Conservation (phyloP, 2,113 vertebrate genomes). For the Anthoscopus minutus region DNA sequence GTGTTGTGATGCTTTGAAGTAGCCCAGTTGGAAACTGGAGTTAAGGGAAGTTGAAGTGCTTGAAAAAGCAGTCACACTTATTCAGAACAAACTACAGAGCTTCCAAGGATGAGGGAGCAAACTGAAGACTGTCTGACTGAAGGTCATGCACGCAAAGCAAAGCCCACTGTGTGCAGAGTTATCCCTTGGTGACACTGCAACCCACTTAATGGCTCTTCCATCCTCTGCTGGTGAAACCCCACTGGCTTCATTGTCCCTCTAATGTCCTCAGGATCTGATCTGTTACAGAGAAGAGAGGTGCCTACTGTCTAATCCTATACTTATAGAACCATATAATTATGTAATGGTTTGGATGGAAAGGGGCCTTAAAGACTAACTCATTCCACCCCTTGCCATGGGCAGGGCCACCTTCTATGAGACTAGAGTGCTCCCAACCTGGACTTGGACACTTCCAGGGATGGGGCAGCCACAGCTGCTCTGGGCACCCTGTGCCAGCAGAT, state of each 20-base stretch:
- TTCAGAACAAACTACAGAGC: background rate
- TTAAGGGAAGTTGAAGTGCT: background rate
- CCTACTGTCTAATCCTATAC: background rate
- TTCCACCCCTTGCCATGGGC: background rate
- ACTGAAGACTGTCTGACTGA: background rate
- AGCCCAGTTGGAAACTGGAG: background rate
- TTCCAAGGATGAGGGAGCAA: background rate
- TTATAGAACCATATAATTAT: background rate
- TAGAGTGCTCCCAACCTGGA: background rate
- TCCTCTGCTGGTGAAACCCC: background rate
- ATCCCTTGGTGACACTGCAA: background rate
- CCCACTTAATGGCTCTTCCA: background rate
- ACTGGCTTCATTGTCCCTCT: background rate
- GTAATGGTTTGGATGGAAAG: background rate
- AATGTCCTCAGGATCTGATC: background rate
- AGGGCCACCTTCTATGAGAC: background rate
- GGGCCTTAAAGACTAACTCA: background rate
- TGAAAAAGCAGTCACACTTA: background rate
- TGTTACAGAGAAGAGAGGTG: background rate
- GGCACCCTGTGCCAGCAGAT: background rate
- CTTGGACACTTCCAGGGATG: background rate
- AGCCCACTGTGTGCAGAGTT: accelerated
- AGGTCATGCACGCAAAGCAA: background rate
- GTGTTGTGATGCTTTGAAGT: background rate
- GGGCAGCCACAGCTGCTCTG: background rate